These are phyloP conservation scores for Plusia festucae DNA, from an alignment of 2,888 invertebrate species.

Conservation along the genomic window DNA sequence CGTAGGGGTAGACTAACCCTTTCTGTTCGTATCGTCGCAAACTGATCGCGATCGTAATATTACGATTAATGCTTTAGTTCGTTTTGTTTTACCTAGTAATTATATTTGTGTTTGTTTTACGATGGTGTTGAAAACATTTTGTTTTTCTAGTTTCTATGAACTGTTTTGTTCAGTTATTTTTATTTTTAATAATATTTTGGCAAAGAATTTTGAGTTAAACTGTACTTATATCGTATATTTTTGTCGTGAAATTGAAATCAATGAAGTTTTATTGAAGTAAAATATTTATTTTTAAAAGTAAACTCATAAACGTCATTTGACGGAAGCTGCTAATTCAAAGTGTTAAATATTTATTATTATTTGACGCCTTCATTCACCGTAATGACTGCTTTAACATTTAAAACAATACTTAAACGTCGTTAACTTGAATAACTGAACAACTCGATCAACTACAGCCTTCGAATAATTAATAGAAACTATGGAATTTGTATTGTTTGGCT, in stretches of 20 bases:
- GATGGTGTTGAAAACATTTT: not conserved
- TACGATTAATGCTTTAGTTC: conserved; percentile 78
- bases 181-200: no score
- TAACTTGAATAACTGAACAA: conserved; percentile 8
- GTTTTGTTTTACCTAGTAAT: conserved; percentile 58
- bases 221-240: not conserved
- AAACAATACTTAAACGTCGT: conserved; percentile 14
- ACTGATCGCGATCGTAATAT: conserved; percentile 82
- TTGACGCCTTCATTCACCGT: conserved; percentile 6
- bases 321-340: conserved; percentile 32
- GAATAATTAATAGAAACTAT: conserved; percentile 4
- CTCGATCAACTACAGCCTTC: conserved; percentile 3
- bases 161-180: not conserved
- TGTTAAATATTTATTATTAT: conserved; percentile 3
- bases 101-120: conserved; percentile 30
- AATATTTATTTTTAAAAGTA: no score
- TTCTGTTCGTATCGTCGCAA: conserved; percentile 76
- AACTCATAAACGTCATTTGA: conserved; percentile 28
- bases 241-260: not conserved
- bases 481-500: not conserved
- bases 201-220: no score
- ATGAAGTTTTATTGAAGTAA: not conserved
- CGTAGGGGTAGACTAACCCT: conserved; percentile 83
- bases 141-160: not conserved
- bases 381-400: conserved; percentile 3